phyloP scores from a whole-genome alignment of 2,797 vertebrate genomes.

The Sebastes iracundus region DNA sequence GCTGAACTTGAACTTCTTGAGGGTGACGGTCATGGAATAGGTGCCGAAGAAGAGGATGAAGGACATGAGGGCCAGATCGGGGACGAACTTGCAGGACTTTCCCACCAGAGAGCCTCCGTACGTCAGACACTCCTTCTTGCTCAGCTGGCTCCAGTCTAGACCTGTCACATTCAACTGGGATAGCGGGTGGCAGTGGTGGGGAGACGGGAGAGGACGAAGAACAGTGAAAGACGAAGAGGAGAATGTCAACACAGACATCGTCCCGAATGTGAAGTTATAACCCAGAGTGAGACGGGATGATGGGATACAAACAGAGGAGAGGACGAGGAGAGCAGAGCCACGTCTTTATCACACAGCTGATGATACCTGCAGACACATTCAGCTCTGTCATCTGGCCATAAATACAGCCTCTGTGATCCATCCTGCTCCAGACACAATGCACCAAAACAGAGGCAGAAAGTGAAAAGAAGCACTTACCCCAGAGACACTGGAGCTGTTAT shows the following conservation, averaged over 20 bases:
- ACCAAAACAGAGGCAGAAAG: neutral
- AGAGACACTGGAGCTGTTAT: constrained; percentile 91
- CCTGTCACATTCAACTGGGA: constrained; percentile 93
- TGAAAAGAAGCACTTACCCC: constrained; percentile 86
- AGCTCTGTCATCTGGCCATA: neutral
- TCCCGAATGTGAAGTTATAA: constrained; percentile 13
- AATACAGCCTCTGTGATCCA: neutral
- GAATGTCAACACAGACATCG: neutral
- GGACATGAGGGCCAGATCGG: constrained; percentile 96
- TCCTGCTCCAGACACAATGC: neutral
- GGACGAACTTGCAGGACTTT: constrained; percentile 91
- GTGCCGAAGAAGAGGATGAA: constrained; percentile 99
- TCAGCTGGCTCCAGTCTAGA: constrained; percentile 96
- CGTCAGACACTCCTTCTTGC: constrained; percentile 94
- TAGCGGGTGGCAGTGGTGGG: constrained; percentile 38
- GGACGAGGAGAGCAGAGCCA: constrained; percentile 29
- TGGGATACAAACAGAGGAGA: constrained; percentile 35
- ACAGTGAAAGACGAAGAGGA: constrained; percentile 9
- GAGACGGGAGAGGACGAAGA: constrained; percentile 48
- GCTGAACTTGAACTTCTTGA: constrained; percentile 98
- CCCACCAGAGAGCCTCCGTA: constrained; percentile 93
- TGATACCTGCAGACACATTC: neutral
- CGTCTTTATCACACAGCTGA: constrained; percentile 2
- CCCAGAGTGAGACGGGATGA: constrained; percentile 8
- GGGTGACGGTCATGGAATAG: constrained; percentile 94